These are phyloP conservation scores for Heliconius nattereri DNA, from an alignment of 1,140 invertebrate genomes.

Conservation along the genomic window DNA sequence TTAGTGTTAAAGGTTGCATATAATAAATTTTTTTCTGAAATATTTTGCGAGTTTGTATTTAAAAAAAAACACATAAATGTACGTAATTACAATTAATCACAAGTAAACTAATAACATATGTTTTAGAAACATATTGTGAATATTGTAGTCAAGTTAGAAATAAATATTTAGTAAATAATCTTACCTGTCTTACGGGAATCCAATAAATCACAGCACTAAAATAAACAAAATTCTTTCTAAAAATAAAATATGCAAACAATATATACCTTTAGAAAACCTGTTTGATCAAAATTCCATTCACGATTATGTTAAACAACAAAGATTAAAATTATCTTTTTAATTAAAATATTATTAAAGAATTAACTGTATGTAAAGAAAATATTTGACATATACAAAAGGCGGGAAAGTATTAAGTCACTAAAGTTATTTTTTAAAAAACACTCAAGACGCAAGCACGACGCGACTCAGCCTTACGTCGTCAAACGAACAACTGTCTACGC, in stretches of 20 bases:
- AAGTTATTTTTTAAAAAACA: conserved; percentile 18
- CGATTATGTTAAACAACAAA: conserved; percentile 13
- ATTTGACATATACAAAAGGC: conserved; percentile 13
- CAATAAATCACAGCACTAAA: conserved; percentile 32
- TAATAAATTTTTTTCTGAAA: background rate
- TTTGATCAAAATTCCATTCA: conserved; percentile 23
- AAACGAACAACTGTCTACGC: conserved; percentile 57
- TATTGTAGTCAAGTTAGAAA: background rate
- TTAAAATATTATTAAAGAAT: background rate
- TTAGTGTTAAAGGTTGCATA: conserved; percentile 10
- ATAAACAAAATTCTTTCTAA: conserved; percentile 32
- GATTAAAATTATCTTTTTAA: background rate
- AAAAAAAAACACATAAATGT: background rate
- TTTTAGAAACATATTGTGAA: background rate
- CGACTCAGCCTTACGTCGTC: conserved; percentile 43
- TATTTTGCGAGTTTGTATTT: background rate
- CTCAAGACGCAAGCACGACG: conserved; percentile 48
- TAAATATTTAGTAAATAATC: conserved; percentile 17
- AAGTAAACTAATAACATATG: background rate
- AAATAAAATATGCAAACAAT: conserved; percentile 21
- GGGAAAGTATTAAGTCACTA: conserved; percentile 25
- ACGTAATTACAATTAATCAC: background rate
- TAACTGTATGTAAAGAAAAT: background rate
- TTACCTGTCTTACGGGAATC: conserved; percentile 52
- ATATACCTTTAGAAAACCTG: background rate